A percentile compares a stretch with the other conserved stretches of the same genome.
Conservation (phyloP, 1,140 invertebrate species). For the Scylla paramamosain region DNA sequence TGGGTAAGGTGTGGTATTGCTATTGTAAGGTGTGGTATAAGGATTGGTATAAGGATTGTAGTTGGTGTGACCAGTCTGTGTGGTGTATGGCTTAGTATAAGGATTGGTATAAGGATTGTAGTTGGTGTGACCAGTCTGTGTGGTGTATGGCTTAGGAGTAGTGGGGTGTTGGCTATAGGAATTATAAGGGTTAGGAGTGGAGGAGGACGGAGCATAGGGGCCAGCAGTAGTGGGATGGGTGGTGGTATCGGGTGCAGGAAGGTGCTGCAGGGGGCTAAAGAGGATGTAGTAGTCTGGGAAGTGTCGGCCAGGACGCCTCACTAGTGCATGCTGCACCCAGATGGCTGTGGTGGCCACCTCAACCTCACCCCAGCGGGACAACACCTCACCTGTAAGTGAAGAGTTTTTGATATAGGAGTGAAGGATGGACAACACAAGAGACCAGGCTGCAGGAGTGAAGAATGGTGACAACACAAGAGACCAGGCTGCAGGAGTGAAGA, state of each 20-base stretch:
- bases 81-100: too few species aligned
- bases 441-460: too few species aligned
- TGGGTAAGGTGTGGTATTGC: too few species aligned
- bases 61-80: too few species aligned
- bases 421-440: too few species aligned
- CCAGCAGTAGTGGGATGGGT: background rate
- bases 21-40: too few species aligned
- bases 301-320: background rate
- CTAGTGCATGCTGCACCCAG: background rate
- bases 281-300: constrained; percentile 1
- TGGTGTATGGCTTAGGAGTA: background rate
- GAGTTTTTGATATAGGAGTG: too few species aligned
- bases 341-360: background rate
- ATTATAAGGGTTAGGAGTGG: background rate
- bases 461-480: too few species aligned
- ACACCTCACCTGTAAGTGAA: background rate
- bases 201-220: background rate
- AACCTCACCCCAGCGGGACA: background rate
- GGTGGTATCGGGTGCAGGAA: background rate
- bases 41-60: too few species aligned
- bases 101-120: too few species aligned
- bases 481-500: too few species aligned
- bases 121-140: too few species aligned
- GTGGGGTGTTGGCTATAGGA: background rate
- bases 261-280: background rate